These are phyloP conservation scores for Drosophila tani DNA, from an alignment of 1,140 invertebrate species.

Conservation along the genomic window DNA sequence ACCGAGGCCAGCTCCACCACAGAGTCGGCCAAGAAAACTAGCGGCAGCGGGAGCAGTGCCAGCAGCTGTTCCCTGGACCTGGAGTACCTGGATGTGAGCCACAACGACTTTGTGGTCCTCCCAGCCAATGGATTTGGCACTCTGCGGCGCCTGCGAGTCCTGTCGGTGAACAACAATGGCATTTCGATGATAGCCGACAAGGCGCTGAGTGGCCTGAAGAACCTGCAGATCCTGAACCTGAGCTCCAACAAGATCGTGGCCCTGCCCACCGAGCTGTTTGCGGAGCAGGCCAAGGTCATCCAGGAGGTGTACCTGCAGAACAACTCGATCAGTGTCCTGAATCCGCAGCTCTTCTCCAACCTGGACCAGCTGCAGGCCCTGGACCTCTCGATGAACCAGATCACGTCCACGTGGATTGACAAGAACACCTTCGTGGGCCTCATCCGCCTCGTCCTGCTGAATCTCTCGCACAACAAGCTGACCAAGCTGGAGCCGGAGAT, in stretches of 20 bases:
- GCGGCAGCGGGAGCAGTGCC: conserved; percentile 43
- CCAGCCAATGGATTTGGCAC: conserved; percentile 92
- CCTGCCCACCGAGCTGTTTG: conserved; percentile 93
- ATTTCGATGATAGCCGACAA: conserved; percentile 93
- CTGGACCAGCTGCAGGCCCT: conserved; percentile 93
- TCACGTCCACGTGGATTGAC: conserved; percentile 93
- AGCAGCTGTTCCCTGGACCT: conserved; percentile 91
- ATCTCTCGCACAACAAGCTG: conserved; percentile 94
- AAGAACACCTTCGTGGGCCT: conserved; percentile 93
- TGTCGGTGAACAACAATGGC: conserved; percentile 93
- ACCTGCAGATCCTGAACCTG: conserved; percentile 92
- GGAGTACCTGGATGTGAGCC: conserved; percentile 92
- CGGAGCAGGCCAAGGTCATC: conserved; percentile 90
- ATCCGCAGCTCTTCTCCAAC: conserved; percentile 92
- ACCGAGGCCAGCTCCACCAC: conserved; percentile 57
- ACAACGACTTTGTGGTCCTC: conserved; percentile 93
- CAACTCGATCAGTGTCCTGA: conserved; percentile 93
- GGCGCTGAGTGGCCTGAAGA: conserved; percentile 91
- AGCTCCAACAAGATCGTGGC: conserved; percentile 95
- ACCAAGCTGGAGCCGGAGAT: conserved; percentile 91
- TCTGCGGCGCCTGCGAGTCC: conserved; percentile 89
- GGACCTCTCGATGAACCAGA: conserved; percentile 94
- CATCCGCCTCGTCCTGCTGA: conserved; percentile 93
- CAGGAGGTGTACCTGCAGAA: conserved; percentile 95
- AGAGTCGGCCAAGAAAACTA: conserved; percentile 53